Conservation (phyloP, 2,113 vertebrate species). For the Hoplias malabaricus region DNA sequence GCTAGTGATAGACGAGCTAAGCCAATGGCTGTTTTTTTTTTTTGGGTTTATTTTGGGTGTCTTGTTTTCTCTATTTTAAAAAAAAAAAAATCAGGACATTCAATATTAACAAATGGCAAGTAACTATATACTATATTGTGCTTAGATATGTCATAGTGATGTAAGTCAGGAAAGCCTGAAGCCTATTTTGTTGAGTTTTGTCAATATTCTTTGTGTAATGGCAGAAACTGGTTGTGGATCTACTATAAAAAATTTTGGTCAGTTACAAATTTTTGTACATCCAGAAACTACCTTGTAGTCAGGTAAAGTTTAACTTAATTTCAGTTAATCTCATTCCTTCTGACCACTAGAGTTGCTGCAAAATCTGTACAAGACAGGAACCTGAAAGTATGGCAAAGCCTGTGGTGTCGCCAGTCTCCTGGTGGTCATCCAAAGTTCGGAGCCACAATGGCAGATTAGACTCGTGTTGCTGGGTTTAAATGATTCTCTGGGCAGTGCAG, state of each 20-base stretch:
- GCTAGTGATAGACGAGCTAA: slow-evolving; percentile 57
- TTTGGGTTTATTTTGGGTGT: slow-evolving; percentile 9
- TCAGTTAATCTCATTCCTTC: background rate
- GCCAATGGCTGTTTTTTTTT: slow-evolving; percentile 41
- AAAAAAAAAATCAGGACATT: slow-evolving; percentile 61
- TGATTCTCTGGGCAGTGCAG: background rate
- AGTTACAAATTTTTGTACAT: slow-evolving; percentile 1
- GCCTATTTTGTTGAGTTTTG: slow-evolving; percentile 18
- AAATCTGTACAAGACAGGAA: background rate
- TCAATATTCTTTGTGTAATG: background rate
- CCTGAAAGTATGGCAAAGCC: background rate
- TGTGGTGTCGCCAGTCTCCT: background rate
- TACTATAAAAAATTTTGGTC: background rate
- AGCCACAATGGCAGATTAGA: background rate
- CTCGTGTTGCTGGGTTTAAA: background rate
- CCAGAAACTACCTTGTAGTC: background rate
- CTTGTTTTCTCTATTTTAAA: slow-evolving; percentile 60
- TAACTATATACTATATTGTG: background rate
- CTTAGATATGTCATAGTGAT: slow-evolving; percentile 23
- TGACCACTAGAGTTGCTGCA: background rate
- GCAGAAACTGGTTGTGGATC: slow-evolving; percentile 7
- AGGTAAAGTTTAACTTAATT: background rate
- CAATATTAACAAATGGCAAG: slow-evolving; percentile 52
- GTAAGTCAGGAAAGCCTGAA: slow-evolving; percentile 25
- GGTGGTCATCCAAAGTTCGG: background rate